phyloP scores from a whole-genome alignment of 1,140 invertebrate genomes.

The Cherax destructor region DNA sequence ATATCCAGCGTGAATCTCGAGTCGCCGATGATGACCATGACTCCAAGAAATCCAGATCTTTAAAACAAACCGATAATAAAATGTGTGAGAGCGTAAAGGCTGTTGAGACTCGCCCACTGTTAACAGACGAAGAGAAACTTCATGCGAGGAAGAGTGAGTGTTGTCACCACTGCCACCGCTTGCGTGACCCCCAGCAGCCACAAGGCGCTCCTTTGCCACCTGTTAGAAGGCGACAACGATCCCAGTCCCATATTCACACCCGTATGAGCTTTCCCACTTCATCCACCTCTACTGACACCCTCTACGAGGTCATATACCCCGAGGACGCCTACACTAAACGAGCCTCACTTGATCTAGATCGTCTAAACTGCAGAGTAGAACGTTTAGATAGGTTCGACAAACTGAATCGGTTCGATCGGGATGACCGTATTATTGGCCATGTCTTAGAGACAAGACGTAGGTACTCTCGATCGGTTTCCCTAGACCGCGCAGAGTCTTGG shows the following conservation, averaged over 20 bases:
- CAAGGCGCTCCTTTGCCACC: slow-evolving; percentile 21
- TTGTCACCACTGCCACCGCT: slow-evolving; percentile 63
- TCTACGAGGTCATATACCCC: slow-evolving; percentile 71
- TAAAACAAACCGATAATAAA: slow-evolving; percentile 8
- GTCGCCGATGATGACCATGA: background rate
- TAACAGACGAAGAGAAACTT: slow-evolving; percentile 71
- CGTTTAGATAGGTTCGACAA: slow-evolving; percentile 11
- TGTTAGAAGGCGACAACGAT: slow-evolving; percentile 44
- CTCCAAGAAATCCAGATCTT: background rate
- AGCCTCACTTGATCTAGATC: slow-evolving; percentile 69
- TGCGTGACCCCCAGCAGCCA: slow-evolving; percentile 11
- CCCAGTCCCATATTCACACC: slow-evolving; percentile 29
- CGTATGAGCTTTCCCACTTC: slow-evolving; percentile 54
- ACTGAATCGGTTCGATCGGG: slow-evolving; percentile 18
- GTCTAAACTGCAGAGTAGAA: slow-evolving; percentile 46
- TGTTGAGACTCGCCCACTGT: background rate
- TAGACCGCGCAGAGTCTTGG: slow-evolving; percentile 70
- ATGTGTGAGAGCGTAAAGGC: background rate
- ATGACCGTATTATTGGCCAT: slow-evolving; percentile 10
- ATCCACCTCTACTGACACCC: slow-evolving; percentile 20
- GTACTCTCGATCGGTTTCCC: slow-evolving; percentile 66
- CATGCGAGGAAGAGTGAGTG: slow-evolving; percentile 34
- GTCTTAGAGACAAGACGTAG: slow-evolving; percentile 25
- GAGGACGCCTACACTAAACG: slow-evolving; percentile 53
- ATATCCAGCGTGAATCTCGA: slow-evolving; percentile 41